These are phyloP conservation scores for Chloroceryle aenea DNA, from an alignment of 2,113 vertebrate species.

Conservation along the genomic window DNA sequence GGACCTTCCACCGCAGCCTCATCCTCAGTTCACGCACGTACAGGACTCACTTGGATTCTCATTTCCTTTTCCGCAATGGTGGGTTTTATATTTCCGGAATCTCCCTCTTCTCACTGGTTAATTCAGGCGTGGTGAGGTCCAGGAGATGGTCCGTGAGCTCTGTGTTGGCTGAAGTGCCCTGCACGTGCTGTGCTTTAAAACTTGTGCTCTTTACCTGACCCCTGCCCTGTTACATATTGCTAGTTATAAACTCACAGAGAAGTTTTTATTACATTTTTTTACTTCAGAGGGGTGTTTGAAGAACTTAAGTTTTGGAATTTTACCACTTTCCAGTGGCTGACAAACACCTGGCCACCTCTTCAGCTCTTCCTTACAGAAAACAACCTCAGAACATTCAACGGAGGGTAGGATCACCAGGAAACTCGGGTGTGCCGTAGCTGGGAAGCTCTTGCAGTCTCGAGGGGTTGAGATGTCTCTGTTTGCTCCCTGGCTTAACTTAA, in stretches of 20 bases:
- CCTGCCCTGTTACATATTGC: not conserved
- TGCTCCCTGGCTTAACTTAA: not conserved
- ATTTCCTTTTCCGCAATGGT: not conserved
- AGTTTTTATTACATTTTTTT: too few relatives aligned
- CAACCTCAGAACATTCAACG: not conserved
- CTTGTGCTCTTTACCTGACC: not conserved
- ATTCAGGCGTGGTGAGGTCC: not conserved
- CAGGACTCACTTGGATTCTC: not conserved
- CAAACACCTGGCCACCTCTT: not conserved
- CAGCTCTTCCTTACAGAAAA: not conserved
- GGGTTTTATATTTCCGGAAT: not conserved
- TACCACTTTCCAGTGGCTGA: not conserved
- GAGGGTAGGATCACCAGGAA: not conserved
- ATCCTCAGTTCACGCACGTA: rapidly evolving
- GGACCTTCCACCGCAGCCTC: not conserved
- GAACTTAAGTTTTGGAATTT: not conserved
- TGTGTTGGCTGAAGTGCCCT: not conserved
- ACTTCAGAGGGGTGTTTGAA: not conserved
- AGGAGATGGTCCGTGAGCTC: not conserved
- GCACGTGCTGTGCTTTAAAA: not conserved
- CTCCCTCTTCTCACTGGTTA: not conserved
- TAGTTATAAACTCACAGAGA: not conserved
- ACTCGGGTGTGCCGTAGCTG: rapidly evolving
- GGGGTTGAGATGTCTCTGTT: not conserved
- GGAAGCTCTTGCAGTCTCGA: not conserved